Percentiles rank a stretch among this genome's conserved stretches.
Conservation (phyloP, 1,140 invertebrate genomes). For the Harlomillsia oculata region DNA sequence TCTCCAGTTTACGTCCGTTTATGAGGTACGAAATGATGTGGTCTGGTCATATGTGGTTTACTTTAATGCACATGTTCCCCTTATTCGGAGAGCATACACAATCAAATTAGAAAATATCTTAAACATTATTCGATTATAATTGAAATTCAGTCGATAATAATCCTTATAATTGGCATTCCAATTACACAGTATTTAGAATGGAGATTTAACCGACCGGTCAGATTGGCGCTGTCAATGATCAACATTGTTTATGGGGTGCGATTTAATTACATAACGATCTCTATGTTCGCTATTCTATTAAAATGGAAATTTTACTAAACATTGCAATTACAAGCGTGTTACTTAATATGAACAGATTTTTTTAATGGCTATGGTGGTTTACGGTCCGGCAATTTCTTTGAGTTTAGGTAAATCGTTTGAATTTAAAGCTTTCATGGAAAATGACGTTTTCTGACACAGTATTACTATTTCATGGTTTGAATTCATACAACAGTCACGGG, state of each 20-base stretch:
- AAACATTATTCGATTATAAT: no score
- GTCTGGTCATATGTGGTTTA: background rate
- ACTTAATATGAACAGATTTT: constrained; percentile 18
- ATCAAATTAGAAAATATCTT: no score
- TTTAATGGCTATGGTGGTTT: constrained; percentile 41
- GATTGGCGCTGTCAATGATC: constrained; percentile 18
- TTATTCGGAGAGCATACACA: no score
- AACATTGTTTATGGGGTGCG: constrained; percentile 28
- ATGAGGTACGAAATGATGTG: constrained; percentile 55
- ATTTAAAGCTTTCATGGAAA: background rate
- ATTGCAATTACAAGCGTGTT: background rate
- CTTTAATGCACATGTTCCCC: no score
- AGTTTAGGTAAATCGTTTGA: background rate
- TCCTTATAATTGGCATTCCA: background rate
- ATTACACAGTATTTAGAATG: constrained; percentile 62
- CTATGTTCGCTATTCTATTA: background rate
- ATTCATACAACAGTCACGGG: constrained; percentile 21
- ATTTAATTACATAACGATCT: background rate
- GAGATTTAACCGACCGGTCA: constrained; percentile 47
- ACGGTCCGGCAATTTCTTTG: constrained; percentile 36
- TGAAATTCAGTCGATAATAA: no score
- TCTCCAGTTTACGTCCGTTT: constrained; percentile 74
- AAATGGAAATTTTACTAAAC: background rate
- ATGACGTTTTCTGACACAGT: background rate
- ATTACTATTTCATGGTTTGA: background rate